These are phyloP conservation scores for Psittacus erithacus DNA, from an alignment of 2,113 vertebrate species.

Conservation along the genomic window DNA sequence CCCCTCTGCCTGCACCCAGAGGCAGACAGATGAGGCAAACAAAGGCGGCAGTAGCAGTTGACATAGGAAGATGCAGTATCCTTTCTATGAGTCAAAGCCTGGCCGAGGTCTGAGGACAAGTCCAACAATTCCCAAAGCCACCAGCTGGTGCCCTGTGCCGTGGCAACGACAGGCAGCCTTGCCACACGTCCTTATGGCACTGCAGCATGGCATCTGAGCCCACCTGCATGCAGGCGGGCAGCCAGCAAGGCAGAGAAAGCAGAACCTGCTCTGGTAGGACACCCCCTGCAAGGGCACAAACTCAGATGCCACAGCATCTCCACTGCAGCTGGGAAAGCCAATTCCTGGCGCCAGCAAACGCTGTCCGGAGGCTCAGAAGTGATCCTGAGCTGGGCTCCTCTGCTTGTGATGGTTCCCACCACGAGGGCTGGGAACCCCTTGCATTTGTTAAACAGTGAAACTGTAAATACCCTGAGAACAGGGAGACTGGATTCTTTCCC, in stretches of 20 bases:
- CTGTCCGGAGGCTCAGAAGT: accelerated
- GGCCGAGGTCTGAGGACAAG: conserved; percentile 51
- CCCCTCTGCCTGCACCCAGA: not conserved
- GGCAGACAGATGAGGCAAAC: not conserved
- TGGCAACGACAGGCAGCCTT: accelerated
- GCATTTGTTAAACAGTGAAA: conserved; percentile 34
- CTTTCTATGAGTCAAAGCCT: conserved; percentile 41
- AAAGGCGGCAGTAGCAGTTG: not conserved
- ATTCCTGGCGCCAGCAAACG: accelerated
- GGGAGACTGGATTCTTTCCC: conserved; percentile 36
- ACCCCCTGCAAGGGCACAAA: not conserved
- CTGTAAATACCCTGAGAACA: conserved; percentile 58
- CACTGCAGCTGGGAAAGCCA: not conserved
- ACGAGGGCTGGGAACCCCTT: not conserved
- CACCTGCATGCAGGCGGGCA: not conserved
- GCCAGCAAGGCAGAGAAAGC: not conserved
- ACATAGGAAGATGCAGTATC: conserved; percentile 50
- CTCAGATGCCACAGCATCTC: not conserved
- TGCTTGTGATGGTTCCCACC: not conserved
- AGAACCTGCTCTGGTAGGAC: not conserved
- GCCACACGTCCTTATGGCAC: accelerated
- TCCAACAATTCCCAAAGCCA: conserved; percentile 8
- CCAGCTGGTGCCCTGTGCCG: not conserved
- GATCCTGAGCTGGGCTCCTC: not conserved
- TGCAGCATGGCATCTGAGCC: not conserved